Conservation (phyloP, 2,888 invertebrate genomes). For the Sarcophaga variegata region DNA sequence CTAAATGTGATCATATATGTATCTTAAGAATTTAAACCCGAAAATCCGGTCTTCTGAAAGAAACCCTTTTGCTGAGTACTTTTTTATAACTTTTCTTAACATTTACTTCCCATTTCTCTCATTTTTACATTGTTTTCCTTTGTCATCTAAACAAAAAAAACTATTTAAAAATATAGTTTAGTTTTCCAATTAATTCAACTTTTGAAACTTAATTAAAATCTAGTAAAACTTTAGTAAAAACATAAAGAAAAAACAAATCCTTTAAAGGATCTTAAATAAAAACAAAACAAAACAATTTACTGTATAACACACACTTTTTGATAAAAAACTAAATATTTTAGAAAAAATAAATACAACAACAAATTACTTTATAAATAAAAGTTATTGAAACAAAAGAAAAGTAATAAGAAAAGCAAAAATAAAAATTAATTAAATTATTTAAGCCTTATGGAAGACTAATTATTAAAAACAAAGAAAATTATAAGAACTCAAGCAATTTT, state of each 20-base stretch:
- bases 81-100: not conserved
- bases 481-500: conserved; percentile 40
- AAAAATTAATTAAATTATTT: conserved; percentile 44
- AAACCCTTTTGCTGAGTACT: not conserved
- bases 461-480: not conserved
- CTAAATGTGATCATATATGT: not conserved
- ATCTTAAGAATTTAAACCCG: not conserved
- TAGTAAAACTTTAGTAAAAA: not conserved
- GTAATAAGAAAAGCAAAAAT: conserved; percentile 23
- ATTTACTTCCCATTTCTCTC: no score
- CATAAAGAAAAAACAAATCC: not conserved
- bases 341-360: conserved; percentile 26
- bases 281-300: conserved; percentile 27
- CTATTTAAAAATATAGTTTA: no score
- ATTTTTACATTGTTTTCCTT: no score
- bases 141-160: no score
- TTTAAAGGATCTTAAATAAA: conserved; percentile 16
- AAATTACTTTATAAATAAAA: conserved; percentile 29
- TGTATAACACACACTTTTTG: conserved; percentile 34
- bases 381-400: conserved; percentile 1
- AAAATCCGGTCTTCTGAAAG: no score
- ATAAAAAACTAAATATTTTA: conserved; percentile 43
- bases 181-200: no score
- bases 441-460: conserved; percentile 57
- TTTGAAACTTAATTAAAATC: not conserved